phyloP scores from a whole-genome alignment of 2,888 invertebrate species.

The Acrobasis suavella region DNA sequence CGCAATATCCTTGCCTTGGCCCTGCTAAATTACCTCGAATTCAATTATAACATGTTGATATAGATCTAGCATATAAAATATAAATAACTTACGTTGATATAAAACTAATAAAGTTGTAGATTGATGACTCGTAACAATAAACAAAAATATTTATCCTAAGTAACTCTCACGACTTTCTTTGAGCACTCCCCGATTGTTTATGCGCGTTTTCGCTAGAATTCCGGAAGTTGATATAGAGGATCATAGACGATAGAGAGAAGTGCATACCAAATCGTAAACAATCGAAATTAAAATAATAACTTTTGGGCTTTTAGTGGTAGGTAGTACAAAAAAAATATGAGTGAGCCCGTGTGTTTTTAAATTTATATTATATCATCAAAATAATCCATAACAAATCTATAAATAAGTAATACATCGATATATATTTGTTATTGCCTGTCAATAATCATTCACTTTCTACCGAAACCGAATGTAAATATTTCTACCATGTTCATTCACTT shows the following conservation, averaged over 20 bases:
- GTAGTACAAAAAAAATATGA: too few species aligned
- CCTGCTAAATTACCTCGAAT: not conserved
- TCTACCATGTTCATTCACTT: not conserved
- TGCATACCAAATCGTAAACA: not conserved
- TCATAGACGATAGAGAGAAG: not conserved
- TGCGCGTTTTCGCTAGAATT: constrained; percentile 29
- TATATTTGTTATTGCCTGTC: too few species aligned
- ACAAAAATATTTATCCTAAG: constrained; percentile 1
- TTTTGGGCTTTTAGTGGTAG: too few species aligned
- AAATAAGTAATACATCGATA: too few species aligned
- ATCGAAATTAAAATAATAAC: not conserved
- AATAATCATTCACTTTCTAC: not conserved
- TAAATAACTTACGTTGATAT: not conserved
- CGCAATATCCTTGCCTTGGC: constrained; percentile 4
- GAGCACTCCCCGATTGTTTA: constrained; percentile 27
- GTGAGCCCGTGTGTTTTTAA: too few species aligned
- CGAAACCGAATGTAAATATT: not conserved
- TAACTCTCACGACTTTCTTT: not conserved
- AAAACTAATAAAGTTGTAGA: not conserved
- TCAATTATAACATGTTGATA: not conserved
- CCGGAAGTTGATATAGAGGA: not conserved
- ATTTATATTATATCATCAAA: too few species aligned
- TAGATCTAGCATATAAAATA: not conserved
- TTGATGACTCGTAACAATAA: constrained; percentile 26
- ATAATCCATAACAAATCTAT: too few species aligned